A percentile compares a stretch with the other conserved stretches of the same genome.
Conservation (phyloP, 2,113 vertebrate species). For the Apodemus speciosus region DNA sequence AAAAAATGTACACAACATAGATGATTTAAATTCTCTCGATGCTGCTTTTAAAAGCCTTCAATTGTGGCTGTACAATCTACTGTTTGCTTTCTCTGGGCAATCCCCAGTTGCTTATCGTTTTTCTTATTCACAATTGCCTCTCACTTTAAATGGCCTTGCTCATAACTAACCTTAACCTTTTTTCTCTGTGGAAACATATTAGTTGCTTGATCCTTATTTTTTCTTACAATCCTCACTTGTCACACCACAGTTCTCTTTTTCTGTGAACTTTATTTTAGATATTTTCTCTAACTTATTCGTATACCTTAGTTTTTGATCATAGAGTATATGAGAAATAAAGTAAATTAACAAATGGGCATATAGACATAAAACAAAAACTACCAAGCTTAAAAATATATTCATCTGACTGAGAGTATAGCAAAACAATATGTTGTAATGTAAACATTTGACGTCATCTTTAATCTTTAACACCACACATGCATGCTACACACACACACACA, state of each 20-base stretch:
- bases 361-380: background rate
- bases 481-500: background rate
- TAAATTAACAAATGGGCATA: background rate
- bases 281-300: background rate
- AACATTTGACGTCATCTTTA: background rate
- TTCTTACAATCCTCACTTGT: background rate
- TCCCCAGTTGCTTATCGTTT: background rate
- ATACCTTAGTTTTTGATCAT: background rate
- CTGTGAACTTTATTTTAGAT: background rate
- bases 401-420: background rate
- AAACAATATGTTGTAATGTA: background rate
- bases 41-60: background rate
- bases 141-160: background rate
- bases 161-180: background rate
- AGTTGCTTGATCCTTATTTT: background rate
- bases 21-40: background rate
- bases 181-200: background rate
- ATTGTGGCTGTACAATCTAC: background rate
- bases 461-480: background rate
- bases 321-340: background rate
- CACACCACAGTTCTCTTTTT: background rate
- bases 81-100: background rate
- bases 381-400: background rate
- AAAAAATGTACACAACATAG: background rate
- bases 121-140: background rate